These are phyloP conservation scores for Crotalus tigris DNA, from an alignment of 2,113 vertebrate genomes.

Conservation along the genomic window DNA sequence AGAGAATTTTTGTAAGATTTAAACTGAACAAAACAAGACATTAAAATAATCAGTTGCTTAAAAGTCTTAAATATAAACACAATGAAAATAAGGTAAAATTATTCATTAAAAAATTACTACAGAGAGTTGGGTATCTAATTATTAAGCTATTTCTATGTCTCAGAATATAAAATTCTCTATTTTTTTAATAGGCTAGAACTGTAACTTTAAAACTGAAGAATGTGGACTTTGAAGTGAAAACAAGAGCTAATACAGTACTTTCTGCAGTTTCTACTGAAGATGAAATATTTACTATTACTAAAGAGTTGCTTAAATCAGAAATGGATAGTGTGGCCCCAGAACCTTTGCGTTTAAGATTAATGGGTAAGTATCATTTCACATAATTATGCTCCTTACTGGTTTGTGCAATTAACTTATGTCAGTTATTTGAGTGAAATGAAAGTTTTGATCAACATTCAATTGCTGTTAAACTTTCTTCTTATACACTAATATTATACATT, in stretches of 20 bases:
- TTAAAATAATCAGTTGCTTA: neutral
- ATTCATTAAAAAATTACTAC: neutral
- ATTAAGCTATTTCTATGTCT: neutral
- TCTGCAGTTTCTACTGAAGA: slow-evolving; percentile 82
- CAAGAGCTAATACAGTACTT: slow-evolving; percentile 79
- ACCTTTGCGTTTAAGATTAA: slow-evolving; percentile 88
- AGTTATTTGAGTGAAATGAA: neutral
- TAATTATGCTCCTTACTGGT: neutral
- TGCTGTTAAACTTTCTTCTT: neutral
- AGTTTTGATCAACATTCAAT: neutral
- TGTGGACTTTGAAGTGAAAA: slow-evolving; percentile 95
- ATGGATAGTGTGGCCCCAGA: slow-evolving; percentile 83
- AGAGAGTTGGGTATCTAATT: neutral
- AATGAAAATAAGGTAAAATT: neutral
- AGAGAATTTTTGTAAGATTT: neutral
- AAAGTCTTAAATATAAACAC: neutral
- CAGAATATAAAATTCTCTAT: neutral
- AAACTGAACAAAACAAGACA: neutral
- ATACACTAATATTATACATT: neutral
- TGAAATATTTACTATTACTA: slow-evolving; percentile 90
- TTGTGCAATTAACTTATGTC: neutral
- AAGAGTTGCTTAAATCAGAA: slow-evolving; percentile 88
- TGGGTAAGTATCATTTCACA: slow-evolving; percentile 80
- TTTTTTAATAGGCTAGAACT: slow-evolving; percentile 82
- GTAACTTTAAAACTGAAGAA: slow-evolving; percentile 95